Evolutionary conservation across 2,113 vertebrate genomes (phyloP), one percentile per base, ranked within the genome.

Genomic region (Melanerpes formicivorus): DNA sequence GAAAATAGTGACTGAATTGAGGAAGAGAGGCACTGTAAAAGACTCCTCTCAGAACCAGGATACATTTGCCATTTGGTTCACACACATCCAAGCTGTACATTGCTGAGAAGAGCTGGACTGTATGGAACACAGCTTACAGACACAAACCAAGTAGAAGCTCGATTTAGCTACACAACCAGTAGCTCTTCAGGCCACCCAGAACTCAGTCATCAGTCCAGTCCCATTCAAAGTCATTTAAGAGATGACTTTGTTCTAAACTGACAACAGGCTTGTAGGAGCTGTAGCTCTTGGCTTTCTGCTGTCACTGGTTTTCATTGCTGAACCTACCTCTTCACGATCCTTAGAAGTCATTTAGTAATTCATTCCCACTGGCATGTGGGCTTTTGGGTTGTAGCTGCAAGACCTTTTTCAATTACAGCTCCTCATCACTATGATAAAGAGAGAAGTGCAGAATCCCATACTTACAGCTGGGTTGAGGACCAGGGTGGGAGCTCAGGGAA

Each of bases 31-130:
- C 29, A 65, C 18, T 50, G 10, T 9, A 23, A 63, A 67, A 52
- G 8, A 32, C 15, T 30, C 7, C 18, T 73, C 8, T 66, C 18
- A 10, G n/a, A n/a, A 44, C 5, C 10, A 59, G 80, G 27, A 44
- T 9, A 62, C 11, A 59, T 40, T 11, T 54, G 27, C 63, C 56
- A 37, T 23, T 85, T 80, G 62, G 60, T 19, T 80, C 6, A 0
- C 54, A 6, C 3, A 5, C 0, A 1, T 72, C 42, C 26, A 75
- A 71, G 54, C 10, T 48, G 32, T 18, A 23, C 4, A 0, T 26
- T 55, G 46, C 69, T n/a, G 4, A 55, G 46, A 82, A 83, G 70
- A 78, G 42, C 37, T 75, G 42, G 56, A 48, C 27, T 1, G 0
- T 40, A 44, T 14, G 14, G 25, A 60, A 22, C 14, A 34, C 42